phyloP scores from a whole-genome alignment of 2,113 vertebrate species.

The Eudyptes chrysolophus region DNA sequence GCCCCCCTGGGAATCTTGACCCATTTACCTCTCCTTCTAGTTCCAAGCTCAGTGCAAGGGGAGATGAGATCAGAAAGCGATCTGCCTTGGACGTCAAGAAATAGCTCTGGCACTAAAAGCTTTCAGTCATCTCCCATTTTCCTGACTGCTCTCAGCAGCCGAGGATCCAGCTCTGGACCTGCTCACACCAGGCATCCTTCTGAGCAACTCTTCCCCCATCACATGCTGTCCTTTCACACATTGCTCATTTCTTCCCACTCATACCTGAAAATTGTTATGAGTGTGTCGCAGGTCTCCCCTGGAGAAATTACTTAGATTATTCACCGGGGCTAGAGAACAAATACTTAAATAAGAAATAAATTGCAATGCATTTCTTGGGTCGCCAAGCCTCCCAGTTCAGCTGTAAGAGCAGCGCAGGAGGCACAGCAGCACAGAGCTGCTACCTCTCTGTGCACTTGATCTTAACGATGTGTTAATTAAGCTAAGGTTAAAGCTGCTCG shows the following conservation, averaged over 20 bases:
- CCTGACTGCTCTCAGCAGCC: slow-evolving; percentile 48
- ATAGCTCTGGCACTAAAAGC: slow-evolving; percentile 64
- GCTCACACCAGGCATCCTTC: not conserved
- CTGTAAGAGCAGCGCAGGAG: not conserved
- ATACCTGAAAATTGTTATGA: not conserved
- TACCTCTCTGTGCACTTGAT: slow-evolving; percentile 13
- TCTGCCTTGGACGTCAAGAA: slow-evolving; percentile 47
- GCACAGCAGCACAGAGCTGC: not conserved
- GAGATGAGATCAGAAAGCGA: slow-evolving; percentile 66
- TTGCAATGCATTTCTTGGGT: not conserved
- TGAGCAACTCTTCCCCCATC: not conserved
- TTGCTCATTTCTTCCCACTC: slow-evolving; percentile 13
- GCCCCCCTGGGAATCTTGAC: slow-evolving; percentile 49
- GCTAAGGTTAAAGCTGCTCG: slow-evolving; percentile 24
- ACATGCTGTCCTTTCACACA: not conserved
- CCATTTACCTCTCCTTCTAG: slow-evolving; percentile 63
- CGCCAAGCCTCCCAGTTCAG: not conserved
- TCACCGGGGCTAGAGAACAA: not conserved
- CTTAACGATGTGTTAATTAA: slow-evolving; percentile 52
- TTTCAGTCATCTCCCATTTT: slow-evolving; percentile 63
- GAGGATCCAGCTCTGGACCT: not conserved
- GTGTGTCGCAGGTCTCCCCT: not conserved
- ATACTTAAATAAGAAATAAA: slow-evolving; percentile 30
- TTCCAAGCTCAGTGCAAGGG: slow-evolving; percentile 49
- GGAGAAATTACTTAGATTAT: slow-evolving; percentile 26